phyloP scores from a whole-genome alignment of 2,888 invertebrate genomes.

The Tricholauxania praeusta region DNA sequence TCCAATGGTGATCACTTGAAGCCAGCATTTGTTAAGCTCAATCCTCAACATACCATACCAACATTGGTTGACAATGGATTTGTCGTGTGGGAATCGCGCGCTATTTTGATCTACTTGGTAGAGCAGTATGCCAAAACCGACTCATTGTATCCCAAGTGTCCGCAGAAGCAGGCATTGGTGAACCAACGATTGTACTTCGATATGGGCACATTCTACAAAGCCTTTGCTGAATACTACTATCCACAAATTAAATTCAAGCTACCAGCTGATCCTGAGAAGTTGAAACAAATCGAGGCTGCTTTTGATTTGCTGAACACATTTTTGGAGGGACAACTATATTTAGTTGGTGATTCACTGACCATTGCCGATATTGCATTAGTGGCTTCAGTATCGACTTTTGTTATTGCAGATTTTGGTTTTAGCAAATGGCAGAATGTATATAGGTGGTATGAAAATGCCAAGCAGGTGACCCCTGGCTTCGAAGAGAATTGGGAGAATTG shows the following conservation, averaged over 20 bases:
- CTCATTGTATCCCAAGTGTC: conserved; percentile 80
- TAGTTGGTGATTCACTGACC: conserved; percentile 79
- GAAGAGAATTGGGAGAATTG: conserved; percentile 73
- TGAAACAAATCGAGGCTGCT: conserved; percentile 77
- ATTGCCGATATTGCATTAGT: conserved; percentile 82
- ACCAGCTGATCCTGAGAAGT: conserved; percentile 76
- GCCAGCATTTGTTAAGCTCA: conserved; percentile 80
- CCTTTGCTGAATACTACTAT: conserved; percentile 78
- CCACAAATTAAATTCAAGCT: conserved; percentile 73
- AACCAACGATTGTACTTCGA: conserved; percentile 87
- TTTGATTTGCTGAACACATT: conserved; percentile 79
- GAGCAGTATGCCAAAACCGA: conserved; percentile 81
- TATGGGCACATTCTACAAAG: conserved; percentile 78
- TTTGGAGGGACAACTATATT: conserved; percentile 78
- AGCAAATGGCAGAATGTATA: conserved; percentile 77
- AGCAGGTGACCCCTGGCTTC: conserved; percentile 73
- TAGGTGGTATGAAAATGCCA: conserved; percentile 74
- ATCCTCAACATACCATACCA: conserved; percentile 88
- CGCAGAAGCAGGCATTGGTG: conserved; percentile 80
- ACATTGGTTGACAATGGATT: conserved; percentile 87
- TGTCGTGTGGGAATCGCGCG: conserved; percentile 85
- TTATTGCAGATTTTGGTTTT: conserved; percentile 76
- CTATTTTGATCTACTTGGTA: conserved; percentile 83
- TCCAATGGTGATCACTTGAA: conserved; percentile 76
- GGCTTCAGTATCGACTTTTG: conserved; percentile 78